Base-by-base conservation (phyloP, 2,888 invertebrate genomes). In the Campaea margaritaria region DNA sequence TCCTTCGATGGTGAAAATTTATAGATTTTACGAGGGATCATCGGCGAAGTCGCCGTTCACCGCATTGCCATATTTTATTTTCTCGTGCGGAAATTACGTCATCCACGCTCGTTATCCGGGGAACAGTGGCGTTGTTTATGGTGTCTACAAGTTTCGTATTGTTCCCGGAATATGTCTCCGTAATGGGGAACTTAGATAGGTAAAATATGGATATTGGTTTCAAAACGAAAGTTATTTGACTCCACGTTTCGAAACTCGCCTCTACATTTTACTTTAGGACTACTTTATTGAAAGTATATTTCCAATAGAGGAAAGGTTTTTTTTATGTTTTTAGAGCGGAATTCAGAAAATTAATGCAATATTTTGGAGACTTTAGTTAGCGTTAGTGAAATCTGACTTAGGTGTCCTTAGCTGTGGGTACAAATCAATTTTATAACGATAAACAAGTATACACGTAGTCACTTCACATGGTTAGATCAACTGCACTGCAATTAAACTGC, bases 1-100 rank as follows among this genome's bases (percentile, higher is more conserved):
- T 88, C 86, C 87, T 72, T 80, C 79, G 80, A 80, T 83, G 77
- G 76, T 80, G 77, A 81, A 81, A 89, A 89, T 89, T 91, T 90
- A 91, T 91, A 87, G 86, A 85, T 88, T 89, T 88, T 87, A 89
- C 87, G 86, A 89, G 89, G 91, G 89, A 89, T 91, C 86, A 91
- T 87, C 82, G 85, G 74, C 71, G 80, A 85, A 83, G 81, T 83
- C 81, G 85, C 83, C 77, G 82, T 85, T 83, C 87, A 85, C 85
- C 86, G 83, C 87, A 87, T 84, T 83, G 85, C 83, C 79, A 89
- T 90, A 88, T 89, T 87, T 90, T 86, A 89, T 87, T 82, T 85
- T 82, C 75, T 82, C 81, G 77, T 74, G 79, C 85, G 87, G 88
- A 91, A 86, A 89, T 91, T 81, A 82, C 86, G 80, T 86, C 87